Conservation (phyloP, 2,888 invertebrate genomes). For the Rhagophthalmus giganteus region DNA sequence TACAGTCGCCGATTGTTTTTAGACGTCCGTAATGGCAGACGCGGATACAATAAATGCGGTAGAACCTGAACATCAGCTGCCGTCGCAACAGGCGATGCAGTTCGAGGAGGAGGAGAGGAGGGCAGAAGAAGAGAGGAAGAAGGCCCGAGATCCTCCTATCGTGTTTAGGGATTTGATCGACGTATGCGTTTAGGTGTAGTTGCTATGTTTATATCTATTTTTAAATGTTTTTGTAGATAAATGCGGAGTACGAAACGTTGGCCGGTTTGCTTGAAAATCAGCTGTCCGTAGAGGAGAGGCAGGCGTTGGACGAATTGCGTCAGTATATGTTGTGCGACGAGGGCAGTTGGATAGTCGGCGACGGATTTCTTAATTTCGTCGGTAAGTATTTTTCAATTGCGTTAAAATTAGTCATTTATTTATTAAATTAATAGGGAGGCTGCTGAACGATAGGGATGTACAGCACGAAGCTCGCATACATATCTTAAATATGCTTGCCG, state of each 20-base stretch:
- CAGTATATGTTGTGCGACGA: conserved; percentile 88
- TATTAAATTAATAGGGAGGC: conserved; percentile 56
- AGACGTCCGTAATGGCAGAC: conserved; percentile 53
- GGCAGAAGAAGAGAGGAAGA: conserved; percentile 71
- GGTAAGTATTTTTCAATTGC: conserved; percentile 60
- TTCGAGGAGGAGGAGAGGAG: conserved; percentile 66
- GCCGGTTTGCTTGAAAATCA: conserved; percentile 70
- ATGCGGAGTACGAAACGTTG: conserved; percentile 74
- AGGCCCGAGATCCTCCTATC: conserved; percentile 76
- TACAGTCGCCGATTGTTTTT: no score
- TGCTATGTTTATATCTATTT: conserved; percentile 8
- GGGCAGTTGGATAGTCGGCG: conserved; percentile 91
- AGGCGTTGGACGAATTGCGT: conserved; percentile 78
- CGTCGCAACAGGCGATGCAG: conserved; percentile 60
- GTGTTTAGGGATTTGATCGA: conserved; percentile 72
- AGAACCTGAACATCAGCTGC: conserved; percentile 53
- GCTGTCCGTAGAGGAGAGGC: conserved; percentile 73
- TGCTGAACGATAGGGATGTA: conserved; percentile 65
- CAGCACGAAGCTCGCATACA: conserved; percentile 65
- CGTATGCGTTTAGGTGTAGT: conserved; percentile 54
- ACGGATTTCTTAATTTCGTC: conserved; percentile 81
- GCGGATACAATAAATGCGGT: conserved; percentile 52
- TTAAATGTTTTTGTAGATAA: conserved; percentile 59
- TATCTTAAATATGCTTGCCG: conserved; percentile 72
- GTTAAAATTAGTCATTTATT: background rate